A percentile compares a stretch with the other conserved stretches of the same genome.
Conservation (phyloP, 2,888 invertebrate species). For the Limenitis arthemis region DNA sequence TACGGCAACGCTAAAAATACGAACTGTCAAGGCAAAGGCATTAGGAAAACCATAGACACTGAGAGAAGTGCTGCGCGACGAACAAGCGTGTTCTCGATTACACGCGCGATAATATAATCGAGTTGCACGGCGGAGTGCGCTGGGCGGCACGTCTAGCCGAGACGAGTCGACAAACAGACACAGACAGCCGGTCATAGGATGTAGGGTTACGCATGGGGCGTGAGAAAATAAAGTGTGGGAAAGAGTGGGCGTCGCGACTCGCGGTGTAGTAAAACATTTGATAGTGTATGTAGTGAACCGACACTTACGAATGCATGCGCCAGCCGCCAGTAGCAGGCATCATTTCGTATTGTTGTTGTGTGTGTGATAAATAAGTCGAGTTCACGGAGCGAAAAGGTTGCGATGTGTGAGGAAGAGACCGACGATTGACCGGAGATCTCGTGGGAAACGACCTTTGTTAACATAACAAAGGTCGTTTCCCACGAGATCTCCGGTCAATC, state of each 20-base stretch:
- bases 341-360: slow-evolving; percentile 55
- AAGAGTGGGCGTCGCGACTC: slow-evolving; percentile 78
- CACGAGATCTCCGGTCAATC: slow-evolving; percentile 70
- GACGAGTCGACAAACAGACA: slow-evolving; percentile 48
- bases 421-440: slow-evolving; percentile 68
- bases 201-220: slow-evolving; percentile 85
- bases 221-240: slow-evolving; percentile 88
- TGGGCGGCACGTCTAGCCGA: slow-evolving; percentile 44
- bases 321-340: slow-evolving; percentile 57
- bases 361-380: slow-evolving; percentile 58
- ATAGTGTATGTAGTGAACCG: slow-evolving; percentile 64
- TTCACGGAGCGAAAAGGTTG: slow-evolving; percentile 63
- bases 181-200: slow-evolving; percentile 74
- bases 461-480: slow-evolving; percentile 71
- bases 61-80: slow-evolving; percentile 38
- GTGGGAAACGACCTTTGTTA: slow-evolving; percentile 71
- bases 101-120: slow-evolving; percentile 46
- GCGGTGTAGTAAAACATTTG: slow-evolving; percentile 75
- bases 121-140: slow-evolving; percentile 37
- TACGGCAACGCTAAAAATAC: slow-evolving; percentile 62
- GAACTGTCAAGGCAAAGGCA: slow-evolving; percentile 51
- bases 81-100: slow-evolving; percentile 51
- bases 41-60: slow-evolving; percentile 53
- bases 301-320: slow-evolving; percentile 53
- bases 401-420: slow-evolving; percentile 67